phyloP scores from a whole-genome alignment of 2,797 vertebrate species.

The Liparis tanakae region DNA sequence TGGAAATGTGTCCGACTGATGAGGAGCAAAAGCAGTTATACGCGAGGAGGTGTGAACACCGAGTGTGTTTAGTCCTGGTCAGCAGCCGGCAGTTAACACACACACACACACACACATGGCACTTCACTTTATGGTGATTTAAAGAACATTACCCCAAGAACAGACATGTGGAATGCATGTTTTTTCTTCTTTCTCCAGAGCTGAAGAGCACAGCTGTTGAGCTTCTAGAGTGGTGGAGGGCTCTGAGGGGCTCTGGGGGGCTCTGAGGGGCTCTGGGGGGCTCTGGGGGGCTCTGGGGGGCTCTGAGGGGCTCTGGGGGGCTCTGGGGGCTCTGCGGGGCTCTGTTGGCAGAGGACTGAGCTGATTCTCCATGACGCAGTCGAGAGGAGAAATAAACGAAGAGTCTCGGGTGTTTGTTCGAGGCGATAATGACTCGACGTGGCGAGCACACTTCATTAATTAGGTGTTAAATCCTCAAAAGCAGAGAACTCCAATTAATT shows the following conservation, averaged over 20 bases:
- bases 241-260: conserved; percentile 3
- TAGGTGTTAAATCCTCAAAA: background rate
- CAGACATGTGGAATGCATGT: background rate
- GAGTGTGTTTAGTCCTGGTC: background rate
- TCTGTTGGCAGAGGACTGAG: background rate
- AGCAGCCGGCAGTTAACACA: background rate
- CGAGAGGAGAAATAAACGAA: background rate
- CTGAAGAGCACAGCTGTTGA: conserved; percentile 4
- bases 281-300: conserved; percentile 1
- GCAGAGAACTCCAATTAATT: background rate
- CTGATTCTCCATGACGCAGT: background rate
- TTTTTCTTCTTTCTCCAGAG: conserved; percentile 1
- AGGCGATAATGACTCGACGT: background rate
- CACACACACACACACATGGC: too few relatives aligned
- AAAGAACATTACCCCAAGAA: conserved; percentile 3
- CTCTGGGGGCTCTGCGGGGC: background rate
- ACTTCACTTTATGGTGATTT: conserved; percentile 13
- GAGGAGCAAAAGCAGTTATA: background rate
- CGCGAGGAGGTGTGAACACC: background rate
- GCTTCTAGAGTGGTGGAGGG: background rate
- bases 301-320: background rate
- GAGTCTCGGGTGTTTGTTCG: background rate
- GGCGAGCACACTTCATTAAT: background rate
- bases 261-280: too few relatives aligned
- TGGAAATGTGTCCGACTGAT: conserved; percentile 3